phyloP scores from a whole-genome alignment of 2,888 invertebrate species.

The Pandemis cinnamomeana region DNA sequence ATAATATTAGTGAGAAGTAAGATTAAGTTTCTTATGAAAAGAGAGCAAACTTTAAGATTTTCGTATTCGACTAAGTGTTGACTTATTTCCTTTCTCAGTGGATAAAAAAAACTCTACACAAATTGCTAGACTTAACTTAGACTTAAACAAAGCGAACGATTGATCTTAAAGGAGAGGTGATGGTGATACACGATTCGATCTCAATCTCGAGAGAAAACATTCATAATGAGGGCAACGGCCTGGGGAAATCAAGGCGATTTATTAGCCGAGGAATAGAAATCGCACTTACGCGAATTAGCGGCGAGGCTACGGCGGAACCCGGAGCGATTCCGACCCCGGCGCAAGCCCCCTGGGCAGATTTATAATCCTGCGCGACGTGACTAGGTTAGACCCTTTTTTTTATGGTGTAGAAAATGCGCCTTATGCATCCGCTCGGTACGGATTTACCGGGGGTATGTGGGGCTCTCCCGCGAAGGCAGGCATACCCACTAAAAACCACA shows the following conservation, averaged over 20 bases:
- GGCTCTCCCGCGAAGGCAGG: too few relatives aligned
- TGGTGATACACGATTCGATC: constrained; percentile 33
- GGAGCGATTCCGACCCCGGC: constrained; percentile 8
- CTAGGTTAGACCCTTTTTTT: background rate
- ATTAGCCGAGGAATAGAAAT: constrained; percentile 69
- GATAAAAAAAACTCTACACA: too few relatives aligned
- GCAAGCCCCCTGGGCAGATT: background rate
- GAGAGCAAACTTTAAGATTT: too few relatives aligned
- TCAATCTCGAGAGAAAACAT: constrained; percentile 39
- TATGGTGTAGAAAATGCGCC: too few relatives aligned
- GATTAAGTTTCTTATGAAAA: too few relatives aligned
- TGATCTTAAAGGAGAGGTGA: constrained; percentile 22
- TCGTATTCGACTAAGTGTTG: too few relatives aligned
- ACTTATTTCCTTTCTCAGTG: too few relatives aligned
- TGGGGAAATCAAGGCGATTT: constrained; percentile 73
- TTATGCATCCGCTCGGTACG: too few relatives aligned
- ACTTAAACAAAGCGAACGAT: background rate
- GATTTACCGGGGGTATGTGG: too few relatives aligned
- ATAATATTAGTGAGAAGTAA: too few relatives aligned
- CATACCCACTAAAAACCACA: too few relatives aligned
- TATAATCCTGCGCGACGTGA: constrained; percentile 9
- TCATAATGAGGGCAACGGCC: constrained; percentile 68
- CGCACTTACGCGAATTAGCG: constrained; percentile 61
- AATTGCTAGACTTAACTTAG: too few relatives aligned
- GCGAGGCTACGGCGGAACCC: constrained; percentile 12